Base-by-base conservation (phyloP, 2,888 invertebrate genomes). In the Rhagonycha fulva region DNA sequence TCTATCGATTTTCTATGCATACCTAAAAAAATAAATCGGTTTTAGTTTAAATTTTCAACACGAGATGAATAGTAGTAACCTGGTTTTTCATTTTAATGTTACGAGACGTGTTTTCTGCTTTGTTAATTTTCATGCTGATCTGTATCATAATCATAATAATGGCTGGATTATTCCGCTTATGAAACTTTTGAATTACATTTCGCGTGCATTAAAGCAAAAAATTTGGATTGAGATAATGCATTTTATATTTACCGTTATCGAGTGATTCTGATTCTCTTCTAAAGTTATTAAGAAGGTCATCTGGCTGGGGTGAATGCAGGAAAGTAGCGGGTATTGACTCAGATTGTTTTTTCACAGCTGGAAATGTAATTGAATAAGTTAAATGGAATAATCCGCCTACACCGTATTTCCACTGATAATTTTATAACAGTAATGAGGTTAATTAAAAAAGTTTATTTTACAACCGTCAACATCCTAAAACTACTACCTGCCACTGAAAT, bases 1-100 rank as follows among this genome's bases (percentile, higher is more conserved):
- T 99, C 99, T 86, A 98, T 89, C 70, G 98, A 98, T 90, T 99
- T 99, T 85, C 98, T 95, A 90, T 99, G 99, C 99, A 99, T 99
- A 88, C 99, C 99, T 99, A 88, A 1, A 86, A 85, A 47, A 30
- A 26, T 23, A 19, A 47, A 47, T 47, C n/a, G n/a, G 47, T n/a
- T 47, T 47, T 47, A 47, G 47, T 47, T 47, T 47, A 47, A 47
- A 47, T n/a, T n/a, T 47, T n/a, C 47, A n/a, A n/a, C n/a, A 2
- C 47, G n/a, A 47, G 47, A 47, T n/a, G n/a, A 47, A 47, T 47
- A 47, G 2, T 19, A 47, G 2, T 19, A 47, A 47, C 47, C 47
- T 47, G 47, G 47, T n/a, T 47, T 47, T 47, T 47, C 47, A n/a
- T 47, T 47, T 47, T 47, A 47, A 47, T 47, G 47, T 47, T 47